Conservation (phyloP, 2,888 invertebrate genomes). For the Peribatodes rhomboidaria region DNA sequence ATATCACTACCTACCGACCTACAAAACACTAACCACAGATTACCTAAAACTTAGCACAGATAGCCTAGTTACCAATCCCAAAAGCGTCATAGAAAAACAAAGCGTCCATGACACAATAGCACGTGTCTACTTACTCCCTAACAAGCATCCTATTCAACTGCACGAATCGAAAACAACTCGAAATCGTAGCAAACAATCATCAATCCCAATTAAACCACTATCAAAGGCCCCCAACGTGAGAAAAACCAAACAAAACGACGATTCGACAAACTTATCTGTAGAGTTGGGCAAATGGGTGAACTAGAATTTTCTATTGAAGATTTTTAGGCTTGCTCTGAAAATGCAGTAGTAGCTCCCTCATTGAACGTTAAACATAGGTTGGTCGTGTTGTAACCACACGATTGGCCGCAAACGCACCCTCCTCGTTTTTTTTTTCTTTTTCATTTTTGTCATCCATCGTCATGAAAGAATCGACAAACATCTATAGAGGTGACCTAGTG, state of each 20-base stretch:
- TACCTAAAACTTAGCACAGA: no score
- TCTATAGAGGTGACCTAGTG: neutral
- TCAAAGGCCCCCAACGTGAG: constrained; percentile 74
- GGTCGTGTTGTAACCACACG: constrained; percentile 56
- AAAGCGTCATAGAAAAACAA: constrained; percentile 16
- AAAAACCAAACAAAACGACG: constrained; percentile 78
- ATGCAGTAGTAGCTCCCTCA: neutral
- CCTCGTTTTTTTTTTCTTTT: constrained; percentile 59
- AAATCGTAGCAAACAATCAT: constrained; percentile 66
- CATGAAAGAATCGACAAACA: constrained; percentile 62
- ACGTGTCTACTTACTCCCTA: constrained; percentile 35
- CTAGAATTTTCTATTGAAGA: neutral
- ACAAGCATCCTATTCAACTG: constrained; percentile 48
- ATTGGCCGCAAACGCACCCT: constrained; percentile 66
- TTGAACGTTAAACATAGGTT: neutral
- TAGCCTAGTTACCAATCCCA: neutral
- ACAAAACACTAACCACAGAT: no score
- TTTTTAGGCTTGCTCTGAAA: neutral
- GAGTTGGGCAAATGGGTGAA: neutral
- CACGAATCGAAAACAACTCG: constrained; percentile 58
- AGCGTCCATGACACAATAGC: constrained; percentile 23
- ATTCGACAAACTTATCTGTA: neutral
- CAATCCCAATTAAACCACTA: constrained; percentile 81
- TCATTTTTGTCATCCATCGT: constrained; percentile 71
- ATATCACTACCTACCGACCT: no score